Percentiles rank a stretch among this genome's conserved stretches.
Evolutionary conservation across 2,113 vertebrate species (phyloP).

Genomic region (Centropristis striata): DNA sequence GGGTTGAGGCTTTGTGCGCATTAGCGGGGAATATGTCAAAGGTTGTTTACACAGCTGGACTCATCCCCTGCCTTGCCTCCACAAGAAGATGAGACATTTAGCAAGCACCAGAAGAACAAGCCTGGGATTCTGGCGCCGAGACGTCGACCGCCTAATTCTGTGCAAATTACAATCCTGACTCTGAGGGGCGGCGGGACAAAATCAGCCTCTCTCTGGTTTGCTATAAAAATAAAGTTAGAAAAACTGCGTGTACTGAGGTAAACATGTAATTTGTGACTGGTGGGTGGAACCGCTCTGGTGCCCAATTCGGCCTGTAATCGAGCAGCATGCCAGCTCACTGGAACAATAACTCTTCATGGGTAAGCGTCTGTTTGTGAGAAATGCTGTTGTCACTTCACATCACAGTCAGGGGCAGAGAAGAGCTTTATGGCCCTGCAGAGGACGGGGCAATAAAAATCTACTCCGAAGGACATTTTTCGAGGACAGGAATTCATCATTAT

Average conservation of each 20-base stretch:
- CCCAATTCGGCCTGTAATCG: slow-evolving; percentile 74
- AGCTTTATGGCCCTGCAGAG: background rate
- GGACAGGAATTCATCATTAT: background rate
- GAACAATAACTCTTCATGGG: slow-evolving; percentile 47
- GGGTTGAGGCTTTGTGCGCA: slow-evolving; percentile 34
- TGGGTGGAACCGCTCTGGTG: slow-evolving; percentile 63
- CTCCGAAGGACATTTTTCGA: background rate
- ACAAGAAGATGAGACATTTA: slow-evolving; percentile 68
- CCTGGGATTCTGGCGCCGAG: slow-evolving; percentile 68
- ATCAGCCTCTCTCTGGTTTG: slow-evolving; percentile 63
- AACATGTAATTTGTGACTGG: slow-evolving; percentile 81
- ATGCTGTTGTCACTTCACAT: slow-evolving; percentile 30
- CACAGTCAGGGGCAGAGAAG: slow-evolving; percentile 22
- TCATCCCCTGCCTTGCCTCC: slow-evolving; percentile 50
- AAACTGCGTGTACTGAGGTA: slow-evolving; percentile 56
- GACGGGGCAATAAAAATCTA: slow-evolving; percentile 13
- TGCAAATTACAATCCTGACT: slow-evolving; percentile 78
- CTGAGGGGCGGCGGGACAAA: slow-evolving; percentile 51
- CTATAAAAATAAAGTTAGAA: slow-evolving; percentile 74
- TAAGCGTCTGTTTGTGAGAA: slow-evolving; percentile 51
- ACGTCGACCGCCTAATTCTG: slow-evolving; percentile 57
- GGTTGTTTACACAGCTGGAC: slow-evolving; percentile 74
- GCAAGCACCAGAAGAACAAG: slow-evolving; percentile 69
- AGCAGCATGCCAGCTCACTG: slow-evolving; percentile 44
- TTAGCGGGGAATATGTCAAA: slow-evolving; percentile 49